Conservation (phyloP, 1,140 invertebrate genomes). For the Pseudobourletiella spinata region DNA sequence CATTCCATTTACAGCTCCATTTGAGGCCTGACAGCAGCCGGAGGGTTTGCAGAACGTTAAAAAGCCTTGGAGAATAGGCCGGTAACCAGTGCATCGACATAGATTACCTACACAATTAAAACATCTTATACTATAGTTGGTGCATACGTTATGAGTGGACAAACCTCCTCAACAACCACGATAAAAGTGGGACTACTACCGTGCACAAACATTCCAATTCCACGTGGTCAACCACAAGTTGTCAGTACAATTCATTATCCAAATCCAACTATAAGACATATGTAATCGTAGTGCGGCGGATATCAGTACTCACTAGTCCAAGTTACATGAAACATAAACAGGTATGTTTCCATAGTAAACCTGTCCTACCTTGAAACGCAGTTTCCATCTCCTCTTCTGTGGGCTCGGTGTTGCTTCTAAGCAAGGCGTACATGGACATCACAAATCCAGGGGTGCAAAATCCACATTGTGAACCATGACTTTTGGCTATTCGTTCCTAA, state of each 20-base stretch:
- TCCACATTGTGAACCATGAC: slow-evolving; percentile 43
- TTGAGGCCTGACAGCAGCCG: background rate
- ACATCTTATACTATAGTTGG: too few species aligned
- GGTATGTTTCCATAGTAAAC: background rate
- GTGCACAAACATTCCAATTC: too few species aligned
- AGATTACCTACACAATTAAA: slow-evolving; percentile 43
- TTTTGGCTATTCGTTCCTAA: slow-evolving; percentile 39
- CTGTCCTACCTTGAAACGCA: slow-evolving; percentile 57
- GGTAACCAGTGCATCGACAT: slow-evolving; percentile 45
- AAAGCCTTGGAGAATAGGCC: slow-evolving; percentile 45
- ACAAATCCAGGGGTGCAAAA: slow-evolving; percentile 43
- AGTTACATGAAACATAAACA: background rate
- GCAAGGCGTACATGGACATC: slow-evolving; percentile 41
- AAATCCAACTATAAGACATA: too few species aligned
- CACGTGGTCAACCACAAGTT: too few species aligned
- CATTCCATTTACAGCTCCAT: background rate
- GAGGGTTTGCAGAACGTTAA: slow-evolving; percentile 31
- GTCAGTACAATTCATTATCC: too few species aligned
- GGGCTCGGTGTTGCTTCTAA: slow-evolving; percentile 45
- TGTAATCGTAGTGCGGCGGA: too few species aligned
- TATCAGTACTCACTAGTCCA: too few species aligned
- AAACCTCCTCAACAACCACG: too few species aligned
- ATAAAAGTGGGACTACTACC: too few species aligned
- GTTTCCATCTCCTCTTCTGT: slow-evolving; percentile 64
- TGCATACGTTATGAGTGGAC: too few species aligned